phyloP scores from a whole-genome alignment of 2,113 vertebrate species.

The Ellobius talpinus region DNA sequence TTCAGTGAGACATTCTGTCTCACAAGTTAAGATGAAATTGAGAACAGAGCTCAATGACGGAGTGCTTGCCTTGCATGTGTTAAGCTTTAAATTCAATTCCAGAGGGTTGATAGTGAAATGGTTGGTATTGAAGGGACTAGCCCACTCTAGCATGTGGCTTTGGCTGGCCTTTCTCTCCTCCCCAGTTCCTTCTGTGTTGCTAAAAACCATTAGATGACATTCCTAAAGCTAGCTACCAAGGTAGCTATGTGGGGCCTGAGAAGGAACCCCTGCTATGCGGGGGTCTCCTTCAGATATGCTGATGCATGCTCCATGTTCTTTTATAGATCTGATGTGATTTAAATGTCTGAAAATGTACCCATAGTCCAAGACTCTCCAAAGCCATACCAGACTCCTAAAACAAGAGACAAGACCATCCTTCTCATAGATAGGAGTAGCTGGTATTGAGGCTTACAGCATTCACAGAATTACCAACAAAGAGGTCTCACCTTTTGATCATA shows the following conservation, averaged over 20 bases:
- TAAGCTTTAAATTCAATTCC: not conserved
- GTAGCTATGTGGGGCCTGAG: not conserved
- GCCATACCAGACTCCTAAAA: not conserved
- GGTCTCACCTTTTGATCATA: constrained; percentile 93
- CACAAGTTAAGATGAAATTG: not conserved
- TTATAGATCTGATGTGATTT: not conserved
- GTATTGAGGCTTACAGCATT: too few relatives aligned
- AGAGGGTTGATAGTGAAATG: not conserved
- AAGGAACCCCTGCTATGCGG: not conserved
- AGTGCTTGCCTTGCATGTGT: not conserved
- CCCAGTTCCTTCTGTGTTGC: not conserved
- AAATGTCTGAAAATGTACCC: constrained; percentile 17
- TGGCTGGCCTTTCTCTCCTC: not conserved
- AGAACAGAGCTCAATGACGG: not conserved
- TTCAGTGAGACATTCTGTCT: not conserved
- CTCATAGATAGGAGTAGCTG: not conserved
- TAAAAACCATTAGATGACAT: not conserved
- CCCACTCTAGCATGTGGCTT: not conserved
- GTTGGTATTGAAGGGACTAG: not conserved
- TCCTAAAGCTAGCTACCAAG: not conserved
- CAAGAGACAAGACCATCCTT: not conserved
- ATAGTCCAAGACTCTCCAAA: not conserved
- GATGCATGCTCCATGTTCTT: not conserved
- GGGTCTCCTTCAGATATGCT: not conserved
- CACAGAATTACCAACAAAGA: not conserved